A percentile compares a stretch with the other conserved stretches of the same genome.
Conservation (phyloP, 2,113 vertebrate species). For the Genyomyrus donnyi region DNA sequence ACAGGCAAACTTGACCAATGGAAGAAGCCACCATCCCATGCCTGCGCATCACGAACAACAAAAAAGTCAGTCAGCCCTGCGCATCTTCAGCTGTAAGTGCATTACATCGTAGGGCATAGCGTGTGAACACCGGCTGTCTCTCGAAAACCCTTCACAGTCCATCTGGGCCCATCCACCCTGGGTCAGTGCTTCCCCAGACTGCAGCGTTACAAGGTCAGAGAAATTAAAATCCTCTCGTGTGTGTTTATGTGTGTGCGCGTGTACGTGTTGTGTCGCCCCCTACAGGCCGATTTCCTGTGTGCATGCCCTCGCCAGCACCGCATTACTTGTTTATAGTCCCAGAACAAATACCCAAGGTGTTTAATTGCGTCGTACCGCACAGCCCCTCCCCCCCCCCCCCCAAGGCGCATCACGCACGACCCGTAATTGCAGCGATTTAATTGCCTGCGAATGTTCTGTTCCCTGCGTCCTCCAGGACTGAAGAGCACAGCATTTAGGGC, state of each 20-base stretch:
- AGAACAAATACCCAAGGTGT: conserved; percentile 45
- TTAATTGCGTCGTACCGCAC: conserved; percentile 26
- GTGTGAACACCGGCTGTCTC: background rate
- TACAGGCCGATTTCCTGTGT: background rate
- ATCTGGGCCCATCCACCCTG: background rate
- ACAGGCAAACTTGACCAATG: background rate
- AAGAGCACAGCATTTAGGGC: conserved; percentile 69
- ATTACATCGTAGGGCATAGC: background rate
- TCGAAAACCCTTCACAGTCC: background rate
- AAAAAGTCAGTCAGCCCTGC: background rate
- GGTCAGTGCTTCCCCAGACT: background rate
- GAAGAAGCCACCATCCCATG: no score
- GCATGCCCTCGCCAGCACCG: background rate
- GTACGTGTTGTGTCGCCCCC: background rate
- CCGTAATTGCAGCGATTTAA: conserved; percentile 71
- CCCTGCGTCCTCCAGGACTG: conserved; percentile 57
- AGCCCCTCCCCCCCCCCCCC: conserved; percentile 52
- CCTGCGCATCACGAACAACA: background rate
- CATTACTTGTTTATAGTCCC: conserved; percentile 42
- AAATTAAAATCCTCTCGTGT: background rate
- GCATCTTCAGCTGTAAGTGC: background rate
- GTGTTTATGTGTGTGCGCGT: background rate
- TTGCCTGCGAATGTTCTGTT: conserved; percentile 64
- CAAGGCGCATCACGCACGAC: conserved; percentile 61
- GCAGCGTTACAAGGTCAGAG: background rate